phyloP scores from a whole-genome alignment of 2,888 invertebrate genomes.

The Spodoptera exigua region DNA sequence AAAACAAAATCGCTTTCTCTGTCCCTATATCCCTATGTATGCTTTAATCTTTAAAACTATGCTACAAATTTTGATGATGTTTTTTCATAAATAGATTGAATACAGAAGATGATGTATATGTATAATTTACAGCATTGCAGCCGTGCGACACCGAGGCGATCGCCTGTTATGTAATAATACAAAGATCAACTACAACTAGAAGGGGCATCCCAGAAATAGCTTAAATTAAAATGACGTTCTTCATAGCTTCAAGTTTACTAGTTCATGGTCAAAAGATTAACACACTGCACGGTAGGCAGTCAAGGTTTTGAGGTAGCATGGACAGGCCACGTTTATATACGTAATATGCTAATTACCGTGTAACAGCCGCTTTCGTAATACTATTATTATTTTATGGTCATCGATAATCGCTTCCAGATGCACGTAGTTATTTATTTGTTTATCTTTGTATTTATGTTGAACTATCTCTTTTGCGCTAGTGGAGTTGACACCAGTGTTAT shows the following conservation, averaged over 20 bases:
- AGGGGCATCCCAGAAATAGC: not conserved
- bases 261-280: constrained; percentile 29
- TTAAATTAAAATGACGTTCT: not conserved
- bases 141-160: no score
- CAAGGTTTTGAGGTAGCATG: constrained; percentile 22
- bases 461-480: no score
- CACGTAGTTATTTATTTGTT: not conserved
- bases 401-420: no score
- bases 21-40: no score
- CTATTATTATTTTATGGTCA: not conserved
- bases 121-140: no score
- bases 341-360: constrained; percentile 24
- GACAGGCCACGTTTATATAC: not conserved
- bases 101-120: no score
- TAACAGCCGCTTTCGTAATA: constrained; percentile 34
- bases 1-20: no score
- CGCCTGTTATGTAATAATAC: no score
- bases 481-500: no score
- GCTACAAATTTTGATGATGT: no score
- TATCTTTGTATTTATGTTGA: not conserved
- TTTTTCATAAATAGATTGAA: no score
- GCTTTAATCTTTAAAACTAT: no score
- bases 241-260: constrained; percentile 18
- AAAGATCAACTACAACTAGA: not conserved
- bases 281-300: not conserved